Evolutionary conservation across 2,888 invertebrate species (phyloP).

Genomic region (Agonum fuliginosum): DNA sequence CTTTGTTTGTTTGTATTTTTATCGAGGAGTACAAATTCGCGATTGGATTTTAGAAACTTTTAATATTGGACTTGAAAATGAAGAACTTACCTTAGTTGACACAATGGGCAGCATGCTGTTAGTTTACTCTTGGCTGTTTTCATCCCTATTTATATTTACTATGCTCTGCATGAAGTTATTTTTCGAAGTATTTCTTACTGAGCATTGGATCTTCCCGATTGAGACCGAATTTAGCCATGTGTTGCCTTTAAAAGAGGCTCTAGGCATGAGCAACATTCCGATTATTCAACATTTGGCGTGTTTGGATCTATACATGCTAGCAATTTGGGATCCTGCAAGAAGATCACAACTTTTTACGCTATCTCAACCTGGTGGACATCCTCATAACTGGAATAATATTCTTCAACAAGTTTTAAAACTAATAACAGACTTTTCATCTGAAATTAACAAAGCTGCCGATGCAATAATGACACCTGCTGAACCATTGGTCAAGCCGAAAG

Average conservation of each 20-base stretch:
- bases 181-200: constrained; percentile 82
- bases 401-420: constrained; percentile 78
- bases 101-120: constrained; percentile 74
- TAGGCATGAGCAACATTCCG: constrained; percentile 78
- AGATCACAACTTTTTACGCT: constrained; percentile 82
- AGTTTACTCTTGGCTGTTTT: constrained; percentile 82
- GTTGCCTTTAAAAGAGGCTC: constrained; percentile 78
- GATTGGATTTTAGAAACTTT: constrained; percentile 75
- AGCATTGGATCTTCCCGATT: constrained; percentile 81
- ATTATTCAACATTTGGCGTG: constrained; percentile 86
- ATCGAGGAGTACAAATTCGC: constrained; percentile 77
- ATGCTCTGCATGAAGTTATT: constrained; percentile 82
- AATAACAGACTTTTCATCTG: constrained; percentile 80
- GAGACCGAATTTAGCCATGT: constrained; percentile 71
- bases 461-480: constrained; percentile 56
- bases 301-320: constrained; percentile 81
- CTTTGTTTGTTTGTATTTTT: constrained; percentile 78
- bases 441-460: constrained; percentile 73
- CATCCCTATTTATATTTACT: constrained; percentile 81
- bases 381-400: constrained; percentile 89
- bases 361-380: constrained; percentile 90
- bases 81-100: constrained; percentile 74
- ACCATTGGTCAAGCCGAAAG: constrained; percentile 43
- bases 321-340: constrained; percentile 77
- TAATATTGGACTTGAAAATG: constrained; percentile 75